Evolutionary conservation across 2,797 vertebrate genomes (phyloP).

Genomic region (Oreortyx pictus): DNA sequence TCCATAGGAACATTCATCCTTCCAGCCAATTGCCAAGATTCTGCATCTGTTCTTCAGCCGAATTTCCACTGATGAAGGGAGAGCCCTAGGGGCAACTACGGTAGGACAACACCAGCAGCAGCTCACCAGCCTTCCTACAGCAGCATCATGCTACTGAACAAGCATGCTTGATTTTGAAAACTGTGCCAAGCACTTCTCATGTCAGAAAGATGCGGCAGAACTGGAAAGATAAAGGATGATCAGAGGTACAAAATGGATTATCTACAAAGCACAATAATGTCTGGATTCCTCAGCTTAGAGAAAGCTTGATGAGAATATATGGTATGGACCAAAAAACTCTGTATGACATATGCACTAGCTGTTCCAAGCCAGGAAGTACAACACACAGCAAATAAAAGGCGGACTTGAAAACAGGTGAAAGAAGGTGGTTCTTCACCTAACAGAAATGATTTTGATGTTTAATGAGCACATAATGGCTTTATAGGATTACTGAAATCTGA

Average conservation of each 20-base stretch:
- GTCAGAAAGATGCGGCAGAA: neutral
- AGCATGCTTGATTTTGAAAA: neutral
- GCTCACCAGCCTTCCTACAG: neutral
- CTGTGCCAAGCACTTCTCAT: neutral
- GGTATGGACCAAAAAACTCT: neutral
- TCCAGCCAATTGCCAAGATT: neutral
- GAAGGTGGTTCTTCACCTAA: neutral
- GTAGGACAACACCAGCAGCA: neutral
- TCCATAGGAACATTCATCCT: neutral
- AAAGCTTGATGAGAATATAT: neutral
- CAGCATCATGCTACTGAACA: neutral
- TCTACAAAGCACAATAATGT: neutral
- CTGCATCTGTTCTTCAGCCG: neutral
- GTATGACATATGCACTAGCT: neutral
- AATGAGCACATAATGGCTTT: neutral
- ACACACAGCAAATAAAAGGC: neutral
- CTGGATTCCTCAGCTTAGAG: neutral
- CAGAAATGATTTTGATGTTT: neutral
- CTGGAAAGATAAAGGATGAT: neutral
- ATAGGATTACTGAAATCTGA: neutral
- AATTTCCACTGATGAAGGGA: neutral
- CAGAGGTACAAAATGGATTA: neutral
- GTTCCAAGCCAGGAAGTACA: neutral
- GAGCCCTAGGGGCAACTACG: neutral
- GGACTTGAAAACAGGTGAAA: neutral